phyloP scores from a whole-genome alignment of 2,888 invertebrate species.

The Agrotis ipsilon region DNA sequence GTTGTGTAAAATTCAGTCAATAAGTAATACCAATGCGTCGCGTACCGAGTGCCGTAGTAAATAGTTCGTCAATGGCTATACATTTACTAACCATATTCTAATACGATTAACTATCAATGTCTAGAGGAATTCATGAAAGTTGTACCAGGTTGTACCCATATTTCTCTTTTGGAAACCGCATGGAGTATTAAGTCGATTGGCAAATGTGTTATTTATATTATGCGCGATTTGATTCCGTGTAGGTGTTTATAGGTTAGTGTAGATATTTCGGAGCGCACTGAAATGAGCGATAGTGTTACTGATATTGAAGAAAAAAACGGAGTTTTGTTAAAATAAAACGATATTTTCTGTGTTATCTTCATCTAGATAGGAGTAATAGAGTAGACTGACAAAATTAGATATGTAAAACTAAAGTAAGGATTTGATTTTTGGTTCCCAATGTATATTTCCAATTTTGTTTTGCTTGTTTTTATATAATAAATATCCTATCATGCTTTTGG shows the following conservation, averaged over 20 bases:
- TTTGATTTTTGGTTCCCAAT: no score
- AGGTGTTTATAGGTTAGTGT: background rate
- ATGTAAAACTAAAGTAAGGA: no score
- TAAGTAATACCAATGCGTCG: conserved; percentile 27
- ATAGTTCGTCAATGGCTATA: conserved; percentile 44
- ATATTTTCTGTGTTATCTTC: no score
- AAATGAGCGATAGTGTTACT: no score
- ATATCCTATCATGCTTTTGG: no score
- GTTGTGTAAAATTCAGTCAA: no score
- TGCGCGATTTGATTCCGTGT: background rate
- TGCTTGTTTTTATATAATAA: no score
- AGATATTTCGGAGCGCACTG: background rate
- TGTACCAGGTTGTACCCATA: conserved; percentile 25
- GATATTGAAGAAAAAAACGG: no score
- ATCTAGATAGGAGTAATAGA: no score
- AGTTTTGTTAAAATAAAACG: no score
- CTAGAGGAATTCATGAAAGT: conserved; percentile 20
- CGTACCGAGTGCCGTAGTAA: conserved; percentile 25
- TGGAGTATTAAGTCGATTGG: background rate
- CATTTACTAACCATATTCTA: conserved; percentile 24
- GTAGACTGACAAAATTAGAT: no score
- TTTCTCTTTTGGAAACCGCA: conserved; percentile 4
- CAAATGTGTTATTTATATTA: conserved; percentile 2
- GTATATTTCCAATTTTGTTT: background rate
- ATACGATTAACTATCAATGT: conserved; percentile 34